phyloP scores from a whole-genome alignment of 2,888 invertebrate species.

The Scotopteryx bipunctaria region DNA sequence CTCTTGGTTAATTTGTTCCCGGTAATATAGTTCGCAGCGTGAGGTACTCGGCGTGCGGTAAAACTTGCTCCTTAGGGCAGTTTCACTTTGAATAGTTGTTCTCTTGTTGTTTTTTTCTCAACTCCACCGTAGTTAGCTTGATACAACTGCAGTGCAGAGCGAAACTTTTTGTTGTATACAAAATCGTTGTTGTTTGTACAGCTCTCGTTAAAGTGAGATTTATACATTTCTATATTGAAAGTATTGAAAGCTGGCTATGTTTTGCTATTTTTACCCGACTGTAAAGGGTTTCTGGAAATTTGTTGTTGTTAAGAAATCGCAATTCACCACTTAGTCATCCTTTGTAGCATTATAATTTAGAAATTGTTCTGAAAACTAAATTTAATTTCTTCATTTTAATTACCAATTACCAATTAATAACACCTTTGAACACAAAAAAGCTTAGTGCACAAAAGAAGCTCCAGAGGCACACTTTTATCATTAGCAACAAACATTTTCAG shows the following conservation, averaged over 20 bases:
- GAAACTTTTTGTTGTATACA: constrained; percentile 32
- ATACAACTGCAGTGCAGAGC: constrained; percentile 33
- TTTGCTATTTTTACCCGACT: not conserved
- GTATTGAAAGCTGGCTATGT: not conserved
- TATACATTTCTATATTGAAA: constrained; percentile 14
- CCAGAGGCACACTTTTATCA: too few species aligned
- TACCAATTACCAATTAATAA: too few species aligned
- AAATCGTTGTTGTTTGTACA: constrained; percentile 20
- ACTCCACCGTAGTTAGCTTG: constrained; percentile 34
- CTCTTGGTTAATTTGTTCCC: not conserved
- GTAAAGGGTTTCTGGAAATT: too few species aligned
- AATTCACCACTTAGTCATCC: too few species aligned
- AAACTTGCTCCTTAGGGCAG: constrained; percentile 39
- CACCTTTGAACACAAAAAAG: too few species aligned
- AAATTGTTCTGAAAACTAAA: too few species aligned
- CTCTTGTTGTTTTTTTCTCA: constrained; percentile 34
- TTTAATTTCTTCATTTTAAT: too few species aligned
- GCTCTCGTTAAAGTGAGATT: constrained; percentile 10
- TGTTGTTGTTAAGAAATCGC: too few species aligned
- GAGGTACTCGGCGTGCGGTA: constrained; percentile 12
- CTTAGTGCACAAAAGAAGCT: too few species aligned
- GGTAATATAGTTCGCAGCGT: constrained; percentile 17
- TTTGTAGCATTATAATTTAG: too few species aligned
- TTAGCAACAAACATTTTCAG: too few species aligned
- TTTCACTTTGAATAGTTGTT: constrained; percentile 40